Base-by-base conservation (phyloP, 2,113 vertebrate species). In the Actenoides hombroni region DNA sequence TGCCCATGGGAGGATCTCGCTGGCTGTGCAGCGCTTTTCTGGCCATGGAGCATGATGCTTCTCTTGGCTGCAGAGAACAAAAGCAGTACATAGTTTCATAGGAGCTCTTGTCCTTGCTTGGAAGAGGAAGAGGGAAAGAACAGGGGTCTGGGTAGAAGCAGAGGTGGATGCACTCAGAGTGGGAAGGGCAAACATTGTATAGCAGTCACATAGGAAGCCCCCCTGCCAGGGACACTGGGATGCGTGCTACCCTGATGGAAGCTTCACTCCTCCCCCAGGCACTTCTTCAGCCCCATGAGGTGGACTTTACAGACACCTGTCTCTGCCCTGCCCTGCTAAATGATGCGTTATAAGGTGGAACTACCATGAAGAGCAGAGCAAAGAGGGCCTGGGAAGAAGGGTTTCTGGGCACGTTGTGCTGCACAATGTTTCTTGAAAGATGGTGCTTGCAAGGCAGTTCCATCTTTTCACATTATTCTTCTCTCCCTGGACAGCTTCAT, bases 1-100 rank as follows among this genome's bases (percentile, higher is more conserved):
- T 74, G 70, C 20, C 28, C 28, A 0, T 8, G 48, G 37, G 15
- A 80, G 16, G n/a, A 7, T 16, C 40, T 54, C 0, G 0, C 42
- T 71, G 65, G 10, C n/a, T 0, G 0, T 8, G 40, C 57, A 16
- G 8, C 33, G 61, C 61, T 67, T 65, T n/a, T 39, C 46, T 80
- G 76, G 26, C 57, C 4, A 1, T 1, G 0, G 26, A 39, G 74
- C 57, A 57, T 37, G 33, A 33, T 17, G 37, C 23, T 11, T 51
- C 25, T 3, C 35, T 46, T 25, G 44, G 23, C 69, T 68, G 39
- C 69, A 59, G 35, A 63, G 48, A 73, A 21, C n/a, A 68, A 29
- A 67, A 80, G 35, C 48, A 15, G 19, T 23, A 28, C 0, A 0
- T 67, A n/a, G 25, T 35, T 65, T 69, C 13, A 1, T 10, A 23